Percentiles rank a stretch among this genome's conserved stretches.
phyloP scores from a whole-genome alignment of 2,797 vertebrate species.

The Dryobates pubescens region DNA sequence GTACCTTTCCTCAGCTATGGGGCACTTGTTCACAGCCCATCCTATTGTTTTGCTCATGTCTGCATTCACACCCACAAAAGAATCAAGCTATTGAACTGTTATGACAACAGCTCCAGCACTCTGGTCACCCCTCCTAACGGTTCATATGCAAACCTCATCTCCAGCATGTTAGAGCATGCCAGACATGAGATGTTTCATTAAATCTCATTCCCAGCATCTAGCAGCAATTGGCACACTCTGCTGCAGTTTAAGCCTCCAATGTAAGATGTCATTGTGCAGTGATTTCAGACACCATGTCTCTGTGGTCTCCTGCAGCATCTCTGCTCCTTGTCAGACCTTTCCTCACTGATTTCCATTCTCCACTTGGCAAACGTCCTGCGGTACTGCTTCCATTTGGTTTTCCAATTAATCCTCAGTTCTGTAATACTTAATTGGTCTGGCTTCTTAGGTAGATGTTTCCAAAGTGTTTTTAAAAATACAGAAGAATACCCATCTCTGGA shows the following conservation, averaged over 20 bases:
- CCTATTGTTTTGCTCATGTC: not conserved
- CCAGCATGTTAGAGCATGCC: not conserved
- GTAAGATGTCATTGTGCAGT: not conserved
- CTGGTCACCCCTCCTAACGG: not conserved
- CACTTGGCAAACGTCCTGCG: not conserved
- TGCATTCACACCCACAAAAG: not conserved
- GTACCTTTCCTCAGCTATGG: not conserved
- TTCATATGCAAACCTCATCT: not conserved
- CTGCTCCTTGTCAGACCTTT: conserved; percentile 9
- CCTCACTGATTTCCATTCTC: conserved; percentile 18
- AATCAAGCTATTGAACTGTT: not conserved
- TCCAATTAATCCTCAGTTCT: conserved; percentile 21
- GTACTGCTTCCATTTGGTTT: conserved; percentile 4
- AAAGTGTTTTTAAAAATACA: conserved; percentile 12
- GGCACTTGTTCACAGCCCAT: not conserved
- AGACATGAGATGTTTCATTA: conserved; percentile 22
- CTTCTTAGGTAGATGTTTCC: not conserved
- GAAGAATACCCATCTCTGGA: not conserved
- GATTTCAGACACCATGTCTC: conserved; percentile 18
- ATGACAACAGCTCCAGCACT: not conserved
- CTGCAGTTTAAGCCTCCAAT: not conserved
- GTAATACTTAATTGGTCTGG: not conserved
- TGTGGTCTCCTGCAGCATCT: not conserved
- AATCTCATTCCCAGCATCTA: not conserved
- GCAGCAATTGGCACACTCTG: not conserved